Evolutionary conservation across 2,113 vertebrate species (phyloP).

Genomic region (Cottus gobio): DNA sequence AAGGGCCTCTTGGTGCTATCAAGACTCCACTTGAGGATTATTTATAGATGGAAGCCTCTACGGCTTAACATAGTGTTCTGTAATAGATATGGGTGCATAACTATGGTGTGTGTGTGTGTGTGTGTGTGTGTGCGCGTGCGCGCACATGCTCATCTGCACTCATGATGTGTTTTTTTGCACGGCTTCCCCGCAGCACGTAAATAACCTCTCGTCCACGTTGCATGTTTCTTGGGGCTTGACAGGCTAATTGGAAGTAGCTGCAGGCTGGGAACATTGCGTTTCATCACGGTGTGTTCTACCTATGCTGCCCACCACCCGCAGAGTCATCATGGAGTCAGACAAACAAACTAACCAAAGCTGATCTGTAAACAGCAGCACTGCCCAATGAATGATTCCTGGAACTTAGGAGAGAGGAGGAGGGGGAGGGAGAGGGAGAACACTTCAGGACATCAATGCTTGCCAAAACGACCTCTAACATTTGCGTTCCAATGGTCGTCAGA

Average conservation of each 20-base stretch:
- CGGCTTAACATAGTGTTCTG: slow-evolving; percentile 56
- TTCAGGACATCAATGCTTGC: background rate
- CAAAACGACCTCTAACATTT: background rate
- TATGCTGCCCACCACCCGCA: background rate
- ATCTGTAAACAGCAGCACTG: slow-evolving; percentile 2
- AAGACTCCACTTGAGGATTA: slow-evolving; percentile 35
- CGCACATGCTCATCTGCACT: background rate
- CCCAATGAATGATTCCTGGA: slow-evolving; percentile 12
- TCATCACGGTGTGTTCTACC: background rate
- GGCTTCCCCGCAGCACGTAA: no score
- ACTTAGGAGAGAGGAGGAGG: background rate
- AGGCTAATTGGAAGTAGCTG: background rate
- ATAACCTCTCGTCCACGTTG: background rate
- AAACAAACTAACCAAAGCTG: background rate
- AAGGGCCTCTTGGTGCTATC: slow-evolving; percentile 4
- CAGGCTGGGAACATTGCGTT: slow-evolving; percentile 45
- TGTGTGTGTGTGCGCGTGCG: background rate
- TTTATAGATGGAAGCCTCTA: slow-evolving; percentile 57
- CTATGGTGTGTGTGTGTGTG: background rate
- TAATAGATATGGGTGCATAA: slow-evolving; percentile 35
- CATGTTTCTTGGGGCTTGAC: slow-evolving; percentile 9
- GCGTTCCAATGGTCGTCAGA: background rate
- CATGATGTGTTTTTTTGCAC: background rate
- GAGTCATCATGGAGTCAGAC: slow-evolving; percentile 5
- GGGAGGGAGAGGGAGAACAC: background rate